Evolutionary conservation across 2,113 vertebrate genomes (phyloP).

Genomic region (Telmatochromis brachygnathus): DNA sequence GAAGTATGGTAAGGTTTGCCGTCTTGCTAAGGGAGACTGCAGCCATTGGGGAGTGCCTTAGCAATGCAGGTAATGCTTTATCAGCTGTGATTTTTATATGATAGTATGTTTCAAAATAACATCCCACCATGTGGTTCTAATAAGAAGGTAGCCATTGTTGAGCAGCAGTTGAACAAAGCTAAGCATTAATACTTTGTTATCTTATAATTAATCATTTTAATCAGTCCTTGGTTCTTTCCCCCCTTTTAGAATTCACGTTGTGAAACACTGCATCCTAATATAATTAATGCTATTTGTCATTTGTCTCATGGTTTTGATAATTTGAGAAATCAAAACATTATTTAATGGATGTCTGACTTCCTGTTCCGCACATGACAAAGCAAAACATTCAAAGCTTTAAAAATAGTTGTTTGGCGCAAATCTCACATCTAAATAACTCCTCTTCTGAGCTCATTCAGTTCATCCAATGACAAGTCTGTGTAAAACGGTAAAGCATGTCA

Average conservation of each 20-base stretch:
- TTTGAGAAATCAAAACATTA: neutral
- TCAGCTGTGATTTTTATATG: neutral
- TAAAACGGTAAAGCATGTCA: neutral
- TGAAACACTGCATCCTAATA: neutral
- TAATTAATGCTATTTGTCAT: neutral
- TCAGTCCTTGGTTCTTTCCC: neutral
- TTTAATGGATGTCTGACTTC: neutral
- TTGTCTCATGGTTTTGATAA: neutral
- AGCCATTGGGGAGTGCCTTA: neutral
- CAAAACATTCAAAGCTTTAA: neutral
- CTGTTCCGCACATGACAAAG: neutral
- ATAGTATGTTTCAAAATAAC: neutral
- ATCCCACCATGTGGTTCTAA: neutral
- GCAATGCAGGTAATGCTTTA: neutral
- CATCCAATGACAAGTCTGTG: neutral
- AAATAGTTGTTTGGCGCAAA: neutral
- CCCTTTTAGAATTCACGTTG: neutral
- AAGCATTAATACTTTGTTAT: neutral
- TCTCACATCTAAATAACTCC: neutral
- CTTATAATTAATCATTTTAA: neutral
- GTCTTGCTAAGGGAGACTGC: neutral
- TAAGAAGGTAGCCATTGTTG: neutral
- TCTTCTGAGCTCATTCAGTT: neutral
- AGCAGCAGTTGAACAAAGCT: neutral
- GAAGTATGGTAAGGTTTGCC: neutral